Conservation (phyloP, 92 coral and sea anemone species). For the Porites divaricata region DNA sequence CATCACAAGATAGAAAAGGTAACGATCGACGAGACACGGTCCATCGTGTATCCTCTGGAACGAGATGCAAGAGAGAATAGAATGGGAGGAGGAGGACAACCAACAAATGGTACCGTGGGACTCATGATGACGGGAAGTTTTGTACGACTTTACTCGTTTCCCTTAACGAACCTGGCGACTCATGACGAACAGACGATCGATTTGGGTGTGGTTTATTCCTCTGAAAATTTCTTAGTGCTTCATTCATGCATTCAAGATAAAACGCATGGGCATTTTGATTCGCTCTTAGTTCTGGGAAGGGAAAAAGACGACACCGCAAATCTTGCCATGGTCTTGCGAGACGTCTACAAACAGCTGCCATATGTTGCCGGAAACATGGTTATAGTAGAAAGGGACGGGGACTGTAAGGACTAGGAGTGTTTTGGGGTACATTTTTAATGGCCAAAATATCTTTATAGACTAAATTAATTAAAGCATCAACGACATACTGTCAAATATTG, state of each 20-base stretch:
- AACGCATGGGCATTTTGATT: conserved; percentile 11
- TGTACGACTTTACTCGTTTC: conserved; percentile 5
- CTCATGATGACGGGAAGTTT: background rate
- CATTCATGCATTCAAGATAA: background rate
- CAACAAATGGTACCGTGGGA: background rate
- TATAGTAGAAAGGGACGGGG: background rate
- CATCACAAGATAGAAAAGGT: conserved; percentile 3
- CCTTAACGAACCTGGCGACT: background rate
- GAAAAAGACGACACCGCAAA: background rate
- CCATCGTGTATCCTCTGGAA: background rate
- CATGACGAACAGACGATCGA: background rate
- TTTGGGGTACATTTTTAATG: too few relatives aligned
- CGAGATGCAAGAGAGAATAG: background rate
- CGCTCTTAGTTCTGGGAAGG: background rate
- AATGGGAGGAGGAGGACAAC: too few relatives aligned
- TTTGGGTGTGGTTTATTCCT: background rate
- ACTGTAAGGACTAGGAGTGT: background rate
- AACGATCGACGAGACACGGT: background rate
- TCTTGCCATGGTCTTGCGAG: background rate
- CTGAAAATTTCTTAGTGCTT: background rate
- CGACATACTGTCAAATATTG: too few relatives aligned
- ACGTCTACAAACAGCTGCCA: background rate
- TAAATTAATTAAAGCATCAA: too few relatives aligned
- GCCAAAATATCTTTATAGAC: too few relatives aligned
- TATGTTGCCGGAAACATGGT: background rate